Evolutionary conservation across 2,113 vertebrate species (phyloP), one percentile per base, ranked within the genome.

Genomic region (rat (Rattus norvegicus)): DNA sequence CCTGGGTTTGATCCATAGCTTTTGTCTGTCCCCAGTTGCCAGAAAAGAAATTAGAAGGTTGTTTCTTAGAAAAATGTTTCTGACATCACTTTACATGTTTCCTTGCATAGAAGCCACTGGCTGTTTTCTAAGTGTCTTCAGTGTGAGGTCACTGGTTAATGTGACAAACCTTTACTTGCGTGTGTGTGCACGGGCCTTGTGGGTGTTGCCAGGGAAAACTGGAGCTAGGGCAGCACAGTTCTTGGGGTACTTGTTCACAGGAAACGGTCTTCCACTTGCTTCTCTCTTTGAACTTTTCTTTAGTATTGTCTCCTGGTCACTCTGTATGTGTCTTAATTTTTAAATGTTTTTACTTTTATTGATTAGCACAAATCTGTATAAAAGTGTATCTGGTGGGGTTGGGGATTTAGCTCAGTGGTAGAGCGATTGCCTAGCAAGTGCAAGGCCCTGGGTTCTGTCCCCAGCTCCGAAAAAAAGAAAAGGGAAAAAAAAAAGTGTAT

Each of bases 321-420:
- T 93, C 94, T 97, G 77, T 70, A n/a, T 28, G 10, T 86, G 36
- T 52, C 36, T 87, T 89, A 83, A 73, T 26, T 73, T 80, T 96
- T 93, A 76, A 33, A 52, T 88, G 54, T 28, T 86, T 88, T 93
- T 92, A 72, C n/a, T 91, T 90, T 76, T 87, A 43, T 67, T 33
- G 67, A 24, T 12, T 91, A 43, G 10, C 83, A 19, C 12, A 90
- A 76, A 36, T 69, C 59, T 89, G 30, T 70, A 43, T 43, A 93
- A 91, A 84, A 73, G 30, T 72, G 33, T 36, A 33, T 70, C 33
- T 36, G 30, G 14, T 43, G 43, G 43, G 3, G 43, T 43, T 43
- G 43, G 43, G 43, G 43, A 43, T 43, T 43, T 43, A 43, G 43
- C 43, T 43, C 43, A 43, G 43, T 43, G 43, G 43, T 43, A 43